Evolutionary conservation across 2,888 invertebrate genomes (phyloP).

Genomic region (Dryadula phaetusa): DNA sequence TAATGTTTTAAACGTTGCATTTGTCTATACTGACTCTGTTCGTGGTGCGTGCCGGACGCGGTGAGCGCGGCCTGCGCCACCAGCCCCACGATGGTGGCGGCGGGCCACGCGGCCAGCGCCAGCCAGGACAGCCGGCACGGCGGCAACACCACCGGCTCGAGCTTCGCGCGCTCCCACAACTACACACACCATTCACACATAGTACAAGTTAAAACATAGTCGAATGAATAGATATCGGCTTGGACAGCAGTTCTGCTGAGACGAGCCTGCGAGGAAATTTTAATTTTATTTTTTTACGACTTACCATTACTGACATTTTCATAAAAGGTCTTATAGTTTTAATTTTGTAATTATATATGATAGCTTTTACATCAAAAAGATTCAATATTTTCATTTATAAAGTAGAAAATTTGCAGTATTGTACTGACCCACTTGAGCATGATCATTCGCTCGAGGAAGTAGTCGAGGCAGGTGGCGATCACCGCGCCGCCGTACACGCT

Average conservation of each 20-base stretch:
- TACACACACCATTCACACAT: conserved; percentile 46
- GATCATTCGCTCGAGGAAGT: conserved; percentile 88
- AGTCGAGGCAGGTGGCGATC: conserved; percentile 88
- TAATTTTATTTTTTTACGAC: too few species aligned
- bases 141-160: conserved; percentile 80
- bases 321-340: too few species aligned
- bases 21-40: conserved; percentile 80
- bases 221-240: too few species aligned
- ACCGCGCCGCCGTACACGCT: conserved; percentile 91
- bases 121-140: conserved; percentile 91
- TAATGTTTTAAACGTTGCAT: too few species aligned
- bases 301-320: too few species aligned
- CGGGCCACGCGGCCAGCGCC: conserved; percentile 89
- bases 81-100: conserved; percentile 87
- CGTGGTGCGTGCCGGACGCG: conserved; percentile 86
- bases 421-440: conserved; percentile 86
- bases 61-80: conserved; percentile 88
- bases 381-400: not conserved
- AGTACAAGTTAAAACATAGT: too few species aligned
- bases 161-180: conserved; percentile 87
- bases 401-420: not conserved
- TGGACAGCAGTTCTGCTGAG: too few species aligned
- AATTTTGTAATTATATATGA: too few species aligned
- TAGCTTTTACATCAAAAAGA: too few species aligned
- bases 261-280: too few species aligned